These are phyloP conservation scores for Grus americana DNA, from an alignment of 2,113 vertebrate genomes.

Conservation along the genomic window DNA sequence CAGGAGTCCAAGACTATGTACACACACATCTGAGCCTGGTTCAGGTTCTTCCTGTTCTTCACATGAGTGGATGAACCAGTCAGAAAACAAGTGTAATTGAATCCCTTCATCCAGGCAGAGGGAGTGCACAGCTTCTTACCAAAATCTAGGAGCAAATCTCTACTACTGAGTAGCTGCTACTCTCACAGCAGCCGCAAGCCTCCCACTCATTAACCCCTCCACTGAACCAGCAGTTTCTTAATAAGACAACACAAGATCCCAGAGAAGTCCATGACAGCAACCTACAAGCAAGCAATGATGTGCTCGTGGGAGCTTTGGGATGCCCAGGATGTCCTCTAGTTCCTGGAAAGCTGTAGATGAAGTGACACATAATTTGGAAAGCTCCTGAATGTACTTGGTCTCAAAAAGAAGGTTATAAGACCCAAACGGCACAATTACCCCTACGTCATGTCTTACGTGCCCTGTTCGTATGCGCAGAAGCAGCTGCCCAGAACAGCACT, in stretches of 20 bases:
- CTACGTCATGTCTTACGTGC: not conserved
- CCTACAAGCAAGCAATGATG: not conserved
- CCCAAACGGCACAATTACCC: not conserved
- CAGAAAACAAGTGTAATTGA: not conserved
- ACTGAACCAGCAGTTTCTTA: not conserved
- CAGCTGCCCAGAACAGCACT: not conserved
- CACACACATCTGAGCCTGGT: not conserved
- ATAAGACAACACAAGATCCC: not conserved
- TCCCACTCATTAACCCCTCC: not conserved
- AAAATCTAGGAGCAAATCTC: not conserved
- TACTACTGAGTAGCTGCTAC: not conserved
- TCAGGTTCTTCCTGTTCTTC: not conserved
- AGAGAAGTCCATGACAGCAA: not conserved
- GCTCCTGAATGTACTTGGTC: not conserved
- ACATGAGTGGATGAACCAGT: not conserved
- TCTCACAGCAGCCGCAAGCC: not conserved
- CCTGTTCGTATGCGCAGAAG: rapidly evolving
- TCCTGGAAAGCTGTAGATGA: not conserved
- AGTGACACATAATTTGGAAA: not conserved
- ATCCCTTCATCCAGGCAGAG: not conserved
- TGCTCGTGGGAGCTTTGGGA: not conserved
- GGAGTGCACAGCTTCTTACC: not conserved
- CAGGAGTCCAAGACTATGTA: rapidly evolving
- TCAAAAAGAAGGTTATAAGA: not conserved
- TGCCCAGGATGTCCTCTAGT: not conserved